These are phyloP conservation scores for Tetranychus cinnabarinus DNA, from an alignment of 1,140 invertebrate species.

Conservation along the genomic window DNA sequence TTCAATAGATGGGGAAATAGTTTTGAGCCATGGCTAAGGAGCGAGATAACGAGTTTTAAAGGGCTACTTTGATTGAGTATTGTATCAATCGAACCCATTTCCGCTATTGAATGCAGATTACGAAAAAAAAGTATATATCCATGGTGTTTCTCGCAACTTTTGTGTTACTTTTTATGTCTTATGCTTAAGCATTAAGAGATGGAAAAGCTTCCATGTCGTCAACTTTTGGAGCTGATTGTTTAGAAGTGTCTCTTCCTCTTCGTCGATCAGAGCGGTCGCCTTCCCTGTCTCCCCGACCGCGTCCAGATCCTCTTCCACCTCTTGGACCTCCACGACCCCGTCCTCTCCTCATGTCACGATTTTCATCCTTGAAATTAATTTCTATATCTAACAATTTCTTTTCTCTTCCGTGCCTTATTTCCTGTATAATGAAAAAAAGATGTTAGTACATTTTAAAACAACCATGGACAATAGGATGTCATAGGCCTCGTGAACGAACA, in stretches of 20 bases:
- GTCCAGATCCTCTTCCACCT: constrained; percentile 8
- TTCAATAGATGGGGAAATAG: too few species aligned
- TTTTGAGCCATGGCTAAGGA: too few species aligned
- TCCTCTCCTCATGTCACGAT: constrained; percentile 41
- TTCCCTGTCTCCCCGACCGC: constrained; percentile 11
- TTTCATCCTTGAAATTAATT: constrained; percentile 36
- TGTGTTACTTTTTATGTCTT: too few species aligned
- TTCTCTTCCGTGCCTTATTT: constrained; percentile 53
- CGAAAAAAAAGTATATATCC: too few species aligned
- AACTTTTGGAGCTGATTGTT: constrained; percentile 57
- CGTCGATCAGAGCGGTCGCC: constrained; percentile 10
- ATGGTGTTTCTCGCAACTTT: too few species aligned
- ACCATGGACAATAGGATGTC: not conserved
- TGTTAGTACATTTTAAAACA: constrained; percentile 4
- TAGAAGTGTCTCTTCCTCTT: not conserved
- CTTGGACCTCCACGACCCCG: constrained; percentile 18
- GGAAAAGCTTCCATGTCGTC: constrained; percentile 88
- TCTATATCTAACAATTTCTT: constrained; percentile 67
- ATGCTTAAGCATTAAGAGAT: constrained; percentile 34
- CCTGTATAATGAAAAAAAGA: constrained; percentile 14
- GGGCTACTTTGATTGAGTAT: too few species aligned
- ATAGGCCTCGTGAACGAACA: not conserved
- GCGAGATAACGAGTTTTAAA: too few species aligned
- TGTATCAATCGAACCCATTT: too few species aligned
- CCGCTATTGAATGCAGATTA: too few species aligned